A percentile compares a stretch with the other conserved stretches of the same genome.
Evolutionary conservation across 2,888 invertebrate species (phyloP).

Genomic region (Drosophila peninsularis): DNA sequence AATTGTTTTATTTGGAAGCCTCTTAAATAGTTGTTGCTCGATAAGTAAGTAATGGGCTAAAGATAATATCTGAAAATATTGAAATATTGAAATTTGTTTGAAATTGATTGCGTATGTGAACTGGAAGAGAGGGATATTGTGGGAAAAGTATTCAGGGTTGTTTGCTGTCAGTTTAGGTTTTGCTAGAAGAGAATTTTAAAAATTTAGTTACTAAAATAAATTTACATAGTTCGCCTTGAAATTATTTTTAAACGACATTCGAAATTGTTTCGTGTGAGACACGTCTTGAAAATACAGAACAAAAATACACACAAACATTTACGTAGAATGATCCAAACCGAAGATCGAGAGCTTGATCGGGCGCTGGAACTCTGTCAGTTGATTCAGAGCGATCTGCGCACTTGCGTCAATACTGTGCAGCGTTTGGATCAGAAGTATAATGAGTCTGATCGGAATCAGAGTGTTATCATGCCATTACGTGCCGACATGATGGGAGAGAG

Average conservation of each 20-base stretch:
- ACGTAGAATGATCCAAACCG: slow-evolving; percentile 41
- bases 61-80: background rate
- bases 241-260: slow-evolving; percentile 27
- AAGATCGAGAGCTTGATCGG: slow-evolving; percentile 49
- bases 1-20: too few species aligned
- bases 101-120: too few species aligned
- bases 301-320: slow-evolving; percentile 36
- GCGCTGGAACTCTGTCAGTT: slow-evolving; percentile 51
- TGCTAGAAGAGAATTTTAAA: background rate
- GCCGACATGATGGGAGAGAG: background rate
- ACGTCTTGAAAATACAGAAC: slow-evolving; percentile 18
- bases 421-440: slow-evolving; percentile 54
- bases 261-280: slow-evolving; percentile 43
- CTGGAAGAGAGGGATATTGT: background rate
- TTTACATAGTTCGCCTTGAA: slow-evolving; percentile 41
- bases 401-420: slow-evolving; percentile 50
- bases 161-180: slow-evolving; percentile 5
- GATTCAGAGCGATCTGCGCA: slow-evolving; percentile 38
- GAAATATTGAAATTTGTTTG: too few species aligned
- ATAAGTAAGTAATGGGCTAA: too few species aligned
- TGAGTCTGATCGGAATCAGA: slow-evolving; percentile 35
- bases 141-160: background rate
- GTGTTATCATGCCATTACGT: slow-evolving; percentile 3
- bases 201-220: slow-evolving; percentile 3
- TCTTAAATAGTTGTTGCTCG: too few species aligned